A percentile compares a stretch with the other conserved stretches of the same genome.
phyloP scores from a whole-genome alignment of 1,140 invertebrate genomes.

The Mylabris phalerata region DNA sequence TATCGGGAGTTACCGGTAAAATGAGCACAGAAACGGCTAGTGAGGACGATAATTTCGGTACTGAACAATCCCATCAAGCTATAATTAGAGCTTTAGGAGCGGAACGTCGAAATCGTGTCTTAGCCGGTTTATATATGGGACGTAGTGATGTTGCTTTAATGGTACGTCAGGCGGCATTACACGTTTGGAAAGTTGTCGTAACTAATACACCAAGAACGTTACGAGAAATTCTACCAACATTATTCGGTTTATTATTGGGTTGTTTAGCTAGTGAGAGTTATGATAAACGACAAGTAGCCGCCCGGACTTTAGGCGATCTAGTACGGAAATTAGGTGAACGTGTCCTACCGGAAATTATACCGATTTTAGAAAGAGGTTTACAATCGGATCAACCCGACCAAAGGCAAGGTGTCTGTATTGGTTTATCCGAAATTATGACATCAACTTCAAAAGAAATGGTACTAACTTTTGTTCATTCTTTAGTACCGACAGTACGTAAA shows the following conservation, averaged over 20 bases:
- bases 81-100: constrained; percentile 83
- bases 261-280: constrained; percentile 92
- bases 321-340: constrained; percentile 96
- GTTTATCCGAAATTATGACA: constrained; percentile 95
- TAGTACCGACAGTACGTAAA: constrained; percentile 94
- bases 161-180: constrained; percentile 93
- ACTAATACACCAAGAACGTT: constrained; percentile 94
- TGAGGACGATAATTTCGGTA: constrained; percentile 99
- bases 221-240: constrained; percentile 91
- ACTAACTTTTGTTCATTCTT: constrained; percentile 84
- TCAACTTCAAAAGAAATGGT: constrained; percentile 95
- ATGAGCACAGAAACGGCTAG: constrained; percentile 98
- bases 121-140: constrained; percentile 96
- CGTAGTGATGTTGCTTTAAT: constrained; percentile 93
- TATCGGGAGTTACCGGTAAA: constrained; percentile 96
- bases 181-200: constrained; percentile 96
- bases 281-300: constrained; percentile 93
- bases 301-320: constrained; percentile 92
- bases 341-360: constrained; percentile 96
- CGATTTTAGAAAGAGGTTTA: constrained; percentile 89
- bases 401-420: constrained; percentile 96
- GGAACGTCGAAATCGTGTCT: constrained; percentile 84
- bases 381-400: constrained; percentile 88
- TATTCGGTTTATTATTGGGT: constrained; percentile 86
- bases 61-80: constrained; percentile 88